A percentile compares a stretch with the other conserved stretches of the same genome.
These are phyloP conservation scores for Champsocephalus esox DNA, from an alignment of 2,797 vertebrate genomes.

Conservation along the genomic window DNA sequence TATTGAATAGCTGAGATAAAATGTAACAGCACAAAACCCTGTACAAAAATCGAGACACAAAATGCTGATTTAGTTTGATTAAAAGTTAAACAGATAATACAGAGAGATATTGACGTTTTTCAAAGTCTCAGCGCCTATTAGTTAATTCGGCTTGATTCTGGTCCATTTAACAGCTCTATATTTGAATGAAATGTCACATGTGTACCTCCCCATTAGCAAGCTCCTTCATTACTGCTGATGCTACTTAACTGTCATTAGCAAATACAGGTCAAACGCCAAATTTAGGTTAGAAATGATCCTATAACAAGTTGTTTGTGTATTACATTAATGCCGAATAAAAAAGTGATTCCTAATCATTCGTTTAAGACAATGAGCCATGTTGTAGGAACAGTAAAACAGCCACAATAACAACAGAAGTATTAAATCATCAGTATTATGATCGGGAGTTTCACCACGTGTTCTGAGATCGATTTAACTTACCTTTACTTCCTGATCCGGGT, in stretches of 20 bases:
- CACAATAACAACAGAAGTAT: fast-evolving
- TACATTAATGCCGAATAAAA: not conserved
- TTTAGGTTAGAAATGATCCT: fast-evolving
- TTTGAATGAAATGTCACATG: not conserved
- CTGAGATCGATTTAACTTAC: slow-evolving; percentile 2
- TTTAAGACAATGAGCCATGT: fast-evolving
- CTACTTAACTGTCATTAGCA: no score
- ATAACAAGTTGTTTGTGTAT: fast-evolving
- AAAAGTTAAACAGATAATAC: fast-evolving
- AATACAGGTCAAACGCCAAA: not conserved
- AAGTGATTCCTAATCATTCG: fast-evolving
- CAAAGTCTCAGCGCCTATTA: fast-evolving
- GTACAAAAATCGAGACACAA: not conserved
- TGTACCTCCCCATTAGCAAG: not conserved
- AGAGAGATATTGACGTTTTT: fast-evolving
- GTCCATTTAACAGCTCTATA: not conserved
- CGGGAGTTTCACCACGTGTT: slow-evolving; percentile 10
- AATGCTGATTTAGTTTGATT: fast-evolving
- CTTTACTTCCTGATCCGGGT: not conserved
- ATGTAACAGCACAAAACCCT: not conserved
- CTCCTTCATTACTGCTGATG: not conserved
- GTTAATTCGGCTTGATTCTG: not conserved
- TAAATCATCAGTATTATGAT: not conserved
- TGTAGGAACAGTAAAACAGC: fast-evolving
- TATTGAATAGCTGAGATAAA: not conserved